phyloP scores from a whole-genome alignment of 2,113 vertebrate species.

The Raja brachyura region DNA sequence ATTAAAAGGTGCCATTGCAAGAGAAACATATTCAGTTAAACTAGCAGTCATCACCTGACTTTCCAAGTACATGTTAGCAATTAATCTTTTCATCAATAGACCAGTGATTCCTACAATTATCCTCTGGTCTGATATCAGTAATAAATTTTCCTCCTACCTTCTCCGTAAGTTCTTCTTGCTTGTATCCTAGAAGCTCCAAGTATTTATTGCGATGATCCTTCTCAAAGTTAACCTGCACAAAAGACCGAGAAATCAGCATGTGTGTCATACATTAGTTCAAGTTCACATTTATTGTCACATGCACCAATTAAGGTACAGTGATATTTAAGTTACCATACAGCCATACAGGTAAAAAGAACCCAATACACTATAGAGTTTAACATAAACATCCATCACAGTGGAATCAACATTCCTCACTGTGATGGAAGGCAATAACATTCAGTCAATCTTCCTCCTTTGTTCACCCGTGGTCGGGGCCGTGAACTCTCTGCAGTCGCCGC shows the following conservation, averaged over 20 bases:
- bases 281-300: too few relatives aligned
- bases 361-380: too few relatives aligned
- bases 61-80: neutral
- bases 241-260: slow-evolving; percentile 40
- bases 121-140: neutral
- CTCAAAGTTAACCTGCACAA: slow-evolving; percentile 82
- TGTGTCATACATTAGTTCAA: too few relatives aligned
- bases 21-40: neutral
- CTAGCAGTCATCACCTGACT: neutral
- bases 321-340: too few relatives aligned
- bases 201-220: slow-evolving; percentile 79
- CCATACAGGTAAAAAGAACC: too few relatives aligned
- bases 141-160: slow-evolving; percentile 65
- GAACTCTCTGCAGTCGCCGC: too few relatives aligned
- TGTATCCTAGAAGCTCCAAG: slow-evolving; percentile 85
- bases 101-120: neutral
- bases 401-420: too few relatives aligned
- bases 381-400: too few relatives aligned
- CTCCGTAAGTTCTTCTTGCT: slow-evolving; percentile 73
- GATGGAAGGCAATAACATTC: too few relatives aligned
- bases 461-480: too few relatives aligned
- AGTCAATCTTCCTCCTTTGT: too few relatives aligned
- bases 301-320: too few relatives aligned
- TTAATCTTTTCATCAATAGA: neutral
- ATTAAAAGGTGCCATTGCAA: neutral